phyloP scores from a whole-genome alignment of 2,797 vertebrate species.

The Hyperoplus lanceolatus region DNA sequence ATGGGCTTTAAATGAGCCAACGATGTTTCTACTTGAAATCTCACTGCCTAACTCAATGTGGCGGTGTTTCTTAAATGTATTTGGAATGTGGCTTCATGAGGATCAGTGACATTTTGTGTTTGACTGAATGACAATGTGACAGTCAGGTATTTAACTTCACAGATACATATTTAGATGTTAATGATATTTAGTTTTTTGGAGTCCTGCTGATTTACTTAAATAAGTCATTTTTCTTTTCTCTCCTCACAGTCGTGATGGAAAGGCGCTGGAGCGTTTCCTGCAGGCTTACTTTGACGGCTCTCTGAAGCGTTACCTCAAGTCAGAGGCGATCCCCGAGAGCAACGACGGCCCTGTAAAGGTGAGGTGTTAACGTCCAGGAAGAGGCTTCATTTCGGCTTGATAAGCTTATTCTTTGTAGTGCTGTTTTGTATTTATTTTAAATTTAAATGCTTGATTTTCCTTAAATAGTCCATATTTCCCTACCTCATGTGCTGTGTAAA shows the following conservation, averaged over 20 bases:
- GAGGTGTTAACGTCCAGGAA: slow-evolving; percentile 22
- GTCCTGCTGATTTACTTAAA: neutral
- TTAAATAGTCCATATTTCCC: neutral
- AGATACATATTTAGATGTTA: no score
- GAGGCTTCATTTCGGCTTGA: neutral
- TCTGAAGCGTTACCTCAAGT: slow-evolving; percentile 96
- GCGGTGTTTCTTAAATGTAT: neutral
- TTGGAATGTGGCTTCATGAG: neutral
- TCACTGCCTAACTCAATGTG: neutral
- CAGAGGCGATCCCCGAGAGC: slow-evolving; percentile 93
- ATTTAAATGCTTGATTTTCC: neutral
- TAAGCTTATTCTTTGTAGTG: neutral
- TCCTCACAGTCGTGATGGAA: slow-evolving; percentile 91
- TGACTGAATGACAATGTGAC: no score
- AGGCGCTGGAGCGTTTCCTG: slow-evolving; percentile 94
- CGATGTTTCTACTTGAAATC: neutral
- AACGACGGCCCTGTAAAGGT: slow-evolving; percentile 98
- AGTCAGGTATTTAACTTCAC: no score
- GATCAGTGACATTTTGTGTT: no score
- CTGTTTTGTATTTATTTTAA: neutral
- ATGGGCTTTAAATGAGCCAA: neutral
- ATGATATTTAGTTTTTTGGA: no score
- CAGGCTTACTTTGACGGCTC: slow-evolving; percentile 94
- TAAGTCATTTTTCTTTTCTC: neutral
- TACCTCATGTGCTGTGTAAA: neutral